Percentiles rank a stretch among this genome's conserved stretches.
Conservation (phyloP, 2,888 invertebrate genomes). For the Harpalus rufipes region DNA sequence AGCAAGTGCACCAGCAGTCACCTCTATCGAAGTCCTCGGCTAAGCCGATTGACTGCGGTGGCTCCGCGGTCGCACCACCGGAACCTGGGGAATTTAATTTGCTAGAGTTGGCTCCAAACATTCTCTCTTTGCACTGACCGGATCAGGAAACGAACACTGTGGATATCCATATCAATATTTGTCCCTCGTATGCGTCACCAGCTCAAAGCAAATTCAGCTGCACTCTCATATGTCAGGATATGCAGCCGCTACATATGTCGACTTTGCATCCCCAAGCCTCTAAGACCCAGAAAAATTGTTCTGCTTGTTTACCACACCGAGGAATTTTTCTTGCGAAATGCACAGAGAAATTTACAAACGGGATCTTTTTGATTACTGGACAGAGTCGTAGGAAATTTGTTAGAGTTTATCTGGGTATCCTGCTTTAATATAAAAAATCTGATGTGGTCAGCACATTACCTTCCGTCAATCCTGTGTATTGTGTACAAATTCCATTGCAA, state of each 20-base stretch:
- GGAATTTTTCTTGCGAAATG: conserved; percentile 10
- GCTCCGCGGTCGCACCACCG: conserved; percentile 10
- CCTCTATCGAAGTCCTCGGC: conserved; percentile 1
- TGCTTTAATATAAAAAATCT: conserved; percentile 5
- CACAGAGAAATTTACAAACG: background rate
- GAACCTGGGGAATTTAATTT: conserved; percentile 58
- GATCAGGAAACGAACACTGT: conserved; percentile 3
- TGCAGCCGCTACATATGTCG: conserved; percentile 41
- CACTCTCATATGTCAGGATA: conserved; percentile 52
- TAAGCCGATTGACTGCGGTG: conserved; percentile 57
- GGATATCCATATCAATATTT: conserved; percentile 58
- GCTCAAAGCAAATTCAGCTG: conserved; percentile 50
- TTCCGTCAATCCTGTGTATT: no score
- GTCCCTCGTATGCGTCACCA: conserved; percentile 39
- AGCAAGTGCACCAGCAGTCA: conserved; percentile 3
- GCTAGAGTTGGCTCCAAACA: conserved; percentile 53
- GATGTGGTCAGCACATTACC: no score
- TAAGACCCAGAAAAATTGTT: conserved; percentile 41
- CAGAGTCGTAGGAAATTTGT: background rate
- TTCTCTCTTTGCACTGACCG: conserved; percentile 44
- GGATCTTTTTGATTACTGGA: background rate
- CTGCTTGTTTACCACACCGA: conserved; percentile 2
- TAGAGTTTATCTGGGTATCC: background rate
- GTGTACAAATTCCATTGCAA: no score
- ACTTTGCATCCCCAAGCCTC: conserved; percentile 20